phyloP scores from a whole-genome alignment of 64 coral and sea anemone genomes.

The Dendronephthya gigantea region DNA sequence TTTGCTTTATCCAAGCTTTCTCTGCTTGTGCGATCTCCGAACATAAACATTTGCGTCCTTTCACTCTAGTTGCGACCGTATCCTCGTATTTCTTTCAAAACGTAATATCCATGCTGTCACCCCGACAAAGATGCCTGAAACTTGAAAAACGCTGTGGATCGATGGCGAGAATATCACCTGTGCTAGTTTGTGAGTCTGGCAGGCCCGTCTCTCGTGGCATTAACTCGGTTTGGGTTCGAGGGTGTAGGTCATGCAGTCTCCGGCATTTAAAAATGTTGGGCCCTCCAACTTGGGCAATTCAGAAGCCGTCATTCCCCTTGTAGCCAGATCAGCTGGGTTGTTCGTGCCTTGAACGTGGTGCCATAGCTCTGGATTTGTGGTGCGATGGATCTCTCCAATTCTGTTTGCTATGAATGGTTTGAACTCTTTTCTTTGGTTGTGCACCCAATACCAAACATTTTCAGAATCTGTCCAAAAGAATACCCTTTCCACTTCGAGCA shows the following conservation, averaged over 20 bases:
- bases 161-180: not conserved
- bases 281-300: not conserved
- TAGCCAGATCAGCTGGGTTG: conserved; percentile 14
- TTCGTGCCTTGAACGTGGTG: not conserved
- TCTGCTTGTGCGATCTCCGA: conserved; percentile 20
- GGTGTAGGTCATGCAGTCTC: not conserved
- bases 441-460: conserved; percentile 26
- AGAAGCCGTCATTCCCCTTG: not conserved
- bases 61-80: too few relatives aligned
- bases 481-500: not conserved
- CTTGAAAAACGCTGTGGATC: conserved; percentile 1
- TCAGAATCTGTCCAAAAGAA: not conserved
- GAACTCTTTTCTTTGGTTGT: conserved; percentile 21
- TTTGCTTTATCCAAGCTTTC: conserved; percentile 18
- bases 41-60: not conserved
- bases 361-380: conserved; percentile 7
- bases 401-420: conserved; percentile 18
- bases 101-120: too few relatives aligned
- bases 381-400: not conserved
- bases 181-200: not conserved
- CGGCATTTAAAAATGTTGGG: not conserved
- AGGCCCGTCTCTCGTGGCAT: not conserved
- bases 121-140: not conserved
- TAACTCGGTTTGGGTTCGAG: not conserved
- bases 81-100: too few relatives aligned